Evolutionary conservation across 2,888 invertebrate genomes (phyloP).

Genomic region (Thyatira batis): DNA sequence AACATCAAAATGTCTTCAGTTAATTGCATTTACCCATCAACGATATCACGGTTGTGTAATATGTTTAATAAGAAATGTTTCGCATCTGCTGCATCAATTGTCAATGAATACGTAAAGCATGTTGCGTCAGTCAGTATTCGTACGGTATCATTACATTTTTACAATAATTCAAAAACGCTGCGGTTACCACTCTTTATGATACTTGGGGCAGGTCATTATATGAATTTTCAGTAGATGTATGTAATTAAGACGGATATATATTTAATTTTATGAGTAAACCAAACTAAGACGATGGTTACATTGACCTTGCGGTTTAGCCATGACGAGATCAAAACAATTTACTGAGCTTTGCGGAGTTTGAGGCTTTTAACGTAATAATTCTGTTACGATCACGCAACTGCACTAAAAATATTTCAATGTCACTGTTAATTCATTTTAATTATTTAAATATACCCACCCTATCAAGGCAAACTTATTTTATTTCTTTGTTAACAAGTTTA

Average conservation of each 20-base stretch:
- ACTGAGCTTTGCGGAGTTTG: conserved; percentile 21
- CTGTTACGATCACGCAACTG: conserved; percentile 23
- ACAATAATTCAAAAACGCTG: not conserved
- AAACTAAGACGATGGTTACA: conserved; percentile 36
- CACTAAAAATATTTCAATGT: conserved; percentile 40
- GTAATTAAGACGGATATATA: conserved; percentile 10
- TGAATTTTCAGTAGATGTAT: conserved; percentile 2
- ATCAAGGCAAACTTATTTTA: conserved; percentile 14
- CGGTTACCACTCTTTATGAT: not conserved
- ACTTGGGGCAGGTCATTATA: not conserved
- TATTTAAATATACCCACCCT: conserved; percentile 22
- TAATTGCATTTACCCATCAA: conserved; percentile 13
- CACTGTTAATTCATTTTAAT: conserved; percentile 39
- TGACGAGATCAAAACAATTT: conserved; percentile 50
- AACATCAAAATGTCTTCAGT: conserved; percentile 18
- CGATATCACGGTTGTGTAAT: conserved; percentile 26
- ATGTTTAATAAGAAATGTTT: conserved; percentile 17
- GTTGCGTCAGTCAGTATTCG: not conserved
- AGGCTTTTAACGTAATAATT: conserved; percentile 11
- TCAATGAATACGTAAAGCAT: not conserved
- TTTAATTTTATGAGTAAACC: conserved; percentile 16
- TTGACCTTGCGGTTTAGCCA: conserved; percentile 46
- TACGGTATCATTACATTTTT: not conserved
- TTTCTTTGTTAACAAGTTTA: not conserved
- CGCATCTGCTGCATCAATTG: conserved; percentile 10